Percentiles rank a stretch among this genome's conserved stretches.
Conservation (phyloP, 2,113 vertebrate genomes). For the Megaptera novaeangliae region DNA sequence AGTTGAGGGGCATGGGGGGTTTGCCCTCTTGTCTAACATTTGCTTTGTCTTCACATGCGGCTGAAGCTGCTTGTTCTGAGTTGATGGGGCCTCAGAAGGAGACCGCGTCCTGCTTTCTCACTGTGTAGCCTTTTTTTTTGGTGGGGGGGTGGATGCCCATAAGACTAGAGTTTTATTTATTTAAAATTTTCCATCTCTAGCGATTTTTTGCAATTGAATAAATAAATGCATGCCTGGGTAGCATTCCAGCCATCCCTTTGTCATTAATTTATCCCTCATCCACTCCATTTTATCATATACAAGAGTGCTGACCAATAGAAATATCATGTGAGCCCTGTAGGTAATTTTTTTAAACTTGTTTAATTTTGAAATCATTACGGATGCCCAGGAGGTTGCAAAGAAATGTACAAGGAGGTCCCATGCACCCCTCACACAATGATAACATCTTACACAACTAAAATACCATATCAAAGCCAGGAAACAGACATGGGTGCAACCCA, state of each 20-base stretch:
- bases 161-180: background rate
- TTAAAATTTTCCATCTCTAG: background rate
- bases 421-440: background rate
- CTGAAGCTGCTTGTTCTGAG: background rate
- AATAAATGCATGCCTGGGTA: too few species aligned
- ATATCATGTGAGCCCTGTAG: background rate
- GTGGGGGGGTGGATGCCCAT: accelerated
- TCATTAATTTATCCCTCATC: background rate
- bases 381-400: background rate
- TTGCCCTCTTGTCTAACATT: background rate
- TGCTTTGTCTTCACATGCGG: background rate
- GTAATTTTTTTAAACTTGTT: background rate
- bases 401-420: background rate
- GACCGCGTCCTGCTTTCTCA: background rate
- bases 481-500: background rate
- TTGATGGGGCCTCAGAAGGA: background rate
- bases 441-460: background rate
- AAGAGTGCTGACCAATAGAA: background rate
- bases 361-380: background rate
- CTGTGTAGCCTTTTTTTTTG: background rate
- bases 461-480: background rate
- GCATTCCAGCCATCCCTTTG: accelerated
- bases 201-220: background rate
- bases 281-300: background rate
- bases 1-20: background rate